Percentiles rank a stretch among this genome's conserved stretches.
Conservation (phyloP, 1,140 invertebrate genomes). For the Drosophila ironensis region DNA sequence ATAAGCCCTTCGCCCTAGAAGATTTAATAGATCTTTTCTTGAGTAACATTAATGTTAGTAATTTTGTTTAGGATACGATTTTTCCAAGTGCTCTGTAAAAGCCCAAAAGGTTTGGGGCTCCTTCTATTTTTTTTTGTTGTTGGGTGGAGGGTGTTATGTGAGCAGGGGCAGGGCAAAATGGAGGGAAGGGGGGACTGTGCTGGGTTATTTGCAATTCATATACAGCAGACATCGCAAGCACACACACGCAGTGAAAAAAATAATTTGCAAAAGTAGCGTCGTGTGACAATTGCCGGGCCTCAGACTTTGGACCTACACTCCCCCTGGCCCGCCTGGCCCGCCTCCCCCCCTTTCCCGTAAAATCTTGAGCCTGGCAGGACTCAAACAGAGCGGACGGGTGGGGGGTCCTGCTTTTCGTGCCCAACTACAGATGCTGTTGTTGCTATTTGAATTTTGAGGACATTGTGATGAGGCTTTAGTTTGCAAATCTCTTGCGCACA, state of each 20-base stretch:
- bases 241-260: constrained; percentile 50
- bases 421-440: constrained; percentile 61
- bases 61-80: too few species aligned
- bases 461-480: constrained; percentile 80
- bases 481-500: constrained; percentile 76
- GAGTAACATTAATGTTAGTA: too few species aligned
- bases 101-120: too few species aligned
- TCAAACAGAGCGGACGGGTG: neutral
- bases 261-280: constrained; percentile 80
- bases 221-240: constrained; percentile 55
- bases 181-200: neutral
- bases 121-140: neutral
- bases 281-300: constrained; percentile 72
- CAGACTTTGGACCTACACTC: neutral
- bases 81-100: too few species aligned
- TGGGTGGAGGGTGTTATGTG: neutral
- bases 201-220: constrained; percentile 77
- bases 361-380: constrained; percentile 37
- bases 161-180: neutral
- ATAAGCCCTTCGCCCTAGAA: too few species aligned
- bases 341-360: too few species aligned
- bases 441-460: constrained; percentile 80
- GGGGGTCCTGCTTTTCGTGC: constrained; percentile 43
- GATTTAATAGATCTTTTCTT: too few species aligned
- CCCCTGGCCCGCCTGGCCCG: neutral